Evolutionary conservation across 35 echinoderm and acorn worm species (phyloP).

Genomic region (Eucidaris tribuloides): DNA sequence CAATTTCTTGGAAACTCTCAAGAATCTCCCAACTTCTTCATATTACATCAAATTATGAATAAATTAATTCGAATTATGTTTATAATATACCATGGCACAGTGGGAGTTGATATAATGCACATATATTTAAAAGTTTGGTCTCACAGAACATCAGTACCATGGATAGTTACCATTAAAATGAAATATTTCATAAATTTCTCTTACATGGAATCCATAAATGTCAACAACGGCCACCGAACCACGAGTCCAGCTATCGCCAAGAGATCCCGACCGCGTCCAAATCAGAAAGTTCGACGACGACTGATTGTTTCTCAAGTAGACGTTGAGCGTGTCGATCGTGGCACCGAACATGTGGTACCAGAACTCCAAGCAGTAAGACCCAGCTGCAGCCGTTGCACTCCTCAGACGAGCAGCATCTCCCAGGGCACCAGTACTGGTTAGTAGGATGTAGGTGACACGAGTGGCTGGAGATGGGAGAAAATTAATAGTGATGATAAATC

Average conservation of each 20-base stretch:
- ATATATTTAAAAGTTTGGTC: no score
- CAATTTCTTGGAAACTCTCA: no score
- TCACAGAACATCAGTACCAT: no score
- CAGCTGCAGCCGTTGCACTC: neutral
- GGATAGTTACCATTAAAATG: no score
- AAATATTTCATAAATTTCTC: no score
- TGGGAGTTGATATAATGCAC: no score
- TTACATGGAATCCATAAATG: slow-evolving; percentile 67
- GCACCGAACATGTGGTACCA: slow-evolving; percentile 54
- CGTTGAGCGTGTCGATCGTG: slow-evolving; percentile 47
- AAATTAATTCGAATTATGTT: no score
- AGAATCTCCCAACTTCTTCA: no score
- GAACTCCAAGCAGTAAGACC: slow-evolving; percentile 27
- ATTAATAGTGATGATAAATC: no score
- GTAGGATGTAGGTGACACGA: neutral
- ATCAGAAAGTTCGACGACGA: slow-evolving; percentile 2
- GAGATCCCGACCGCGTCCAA: slow-evolving; percentile 44
- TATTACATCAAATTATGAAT: no score
- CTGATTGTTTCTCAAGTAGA: slow-evolving; percentile 36
- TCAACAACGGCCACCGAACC: slow-evolving; percentile 33
- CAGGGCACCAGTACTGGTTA: neutral
- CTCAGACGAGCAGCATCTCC: slow-evolving; percentile 10
- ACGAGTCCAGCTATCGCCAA: slow-evolving; percentile 75
- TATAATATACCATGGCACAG: no score
- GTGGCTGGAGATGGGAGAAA: no score